These are phyloP conservation scores for Tuberolachnus salignus DNA, from an alignment of 2,888 invertebrate species.

Conservation along the genomic window DNA sequence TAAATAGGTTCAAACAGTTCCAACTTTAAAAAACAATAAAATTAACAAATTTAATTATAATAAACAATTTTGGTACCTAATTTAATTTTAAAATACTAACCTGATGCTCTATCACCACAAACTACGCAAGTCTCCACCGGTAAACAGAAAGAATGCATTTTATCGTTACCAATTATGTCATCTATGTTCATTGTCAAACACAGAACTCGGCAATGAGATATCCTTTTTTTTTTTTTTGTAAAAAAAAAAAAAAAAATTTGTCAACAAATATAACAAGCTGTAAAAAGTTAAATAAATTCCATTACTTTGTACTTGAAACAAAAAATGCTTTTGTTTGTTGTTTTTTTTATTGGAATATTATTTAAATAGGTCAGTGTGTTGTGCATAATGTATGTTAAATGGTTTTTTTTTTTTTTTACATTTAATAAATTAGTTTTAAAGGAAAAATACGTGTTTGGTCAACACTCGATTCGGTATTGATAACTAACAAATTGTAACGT, in stretches of 20 bases:
- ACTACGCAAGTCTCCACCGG: slow-evolving; percentile 89
- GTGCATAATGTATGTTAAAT: too few species aligned
- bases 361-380: neutral
- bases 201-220: too few species aligned
- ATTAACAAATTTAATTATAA: neutral
- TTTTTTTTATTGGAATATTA: neutral
- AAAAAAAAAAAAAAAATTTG: too few species aligned
- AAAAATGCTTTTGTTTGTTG: too few species aligned
- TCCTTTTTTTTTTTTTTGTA: neutral
- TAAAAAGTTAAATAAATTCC: neutral
- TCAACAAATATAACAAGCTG: slow-evolving; percentile 1
- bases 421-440: too few species aligned
- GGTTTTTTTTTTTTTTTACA: too few species aligned
- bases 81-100: slow-evolving; percentile 61
- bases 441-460: too few species aligned
- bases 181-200: slow-evolving; percentile 35
- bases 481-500: too few species aligned
- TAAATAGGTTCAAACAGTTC: too few species aligned
- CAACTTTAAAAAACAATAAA: too few species aligned
- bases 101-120: slow-evolving; percentile 94
- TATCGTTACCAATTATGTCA: slow-evolving; percentile 58
- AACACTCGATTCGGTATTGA: too few species aligned
- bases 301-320: neutral
- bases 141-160: slow-evolving; percentile 65
- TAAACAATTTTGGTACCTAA: neutral